Evolutionary conservation across 2,113 vertebrate species (phyloP).

Genomic region (Nanorana parkeri): DNA sequence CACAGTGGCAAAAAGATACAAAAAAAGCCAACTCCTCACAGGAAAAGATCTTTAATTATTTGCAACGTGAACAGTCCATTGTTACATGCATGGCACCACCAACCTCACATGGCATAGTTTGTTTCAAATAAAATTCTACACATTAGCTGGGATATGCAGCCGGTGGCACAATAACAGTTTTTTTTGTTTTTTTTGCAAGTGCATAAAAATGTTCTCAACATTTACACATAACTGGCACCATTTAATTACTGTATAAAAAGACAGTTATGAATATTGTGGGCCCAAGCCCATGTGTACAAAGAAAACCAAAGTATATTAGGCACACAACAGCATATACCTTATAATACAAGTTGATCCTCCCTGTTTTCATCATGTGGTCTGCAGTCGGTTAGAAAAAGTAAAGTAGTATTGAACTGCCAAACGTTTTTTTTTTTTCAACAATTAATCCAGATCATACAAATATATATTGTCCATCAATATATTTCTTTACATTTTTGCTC

Average conservation of each 20-base stretch:
- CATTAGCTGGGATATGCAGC: neutral
- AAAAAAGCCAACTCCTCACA: neutral
- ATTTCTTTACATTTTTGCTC: no score
- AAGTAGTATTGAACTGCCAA: no score
- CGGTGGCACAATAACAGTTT: neutral
- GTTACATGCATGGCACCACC: constrained; percentile 9
- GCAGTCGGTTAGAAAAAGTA: no score
- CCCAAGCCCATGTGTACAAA: neutral
- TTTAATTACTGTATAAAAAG: neutral
- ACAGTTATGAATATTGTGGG: neutral
- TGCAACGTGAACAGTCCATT: neutral
- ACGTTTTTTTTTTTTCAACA: no score
- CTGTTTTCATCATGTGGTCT: no score
- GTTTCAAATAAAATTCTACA: neutral
- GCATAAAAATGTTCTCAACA: constrained; percentile 27
- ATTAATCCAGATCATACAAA: no score
- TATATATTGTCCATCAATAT: no score
- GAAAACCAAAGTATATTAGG: neutral
- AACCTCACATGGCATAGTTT: neutral
- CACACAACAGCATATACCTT: constrained; percentile 2
- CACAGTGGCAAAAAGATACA: no score
- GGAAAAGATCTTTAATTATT: constrained; percentile 22
- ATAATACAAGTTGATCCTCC: neutral
- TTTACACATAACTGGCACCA: neutral
- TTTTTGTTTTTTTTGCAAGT: neutral